Evolutionary conservation across 2,113 vertebrate genomes (phyloP), one percentile per base, ranked within the genome.

Genomic region (Gobiocypris rarus): DNA sequence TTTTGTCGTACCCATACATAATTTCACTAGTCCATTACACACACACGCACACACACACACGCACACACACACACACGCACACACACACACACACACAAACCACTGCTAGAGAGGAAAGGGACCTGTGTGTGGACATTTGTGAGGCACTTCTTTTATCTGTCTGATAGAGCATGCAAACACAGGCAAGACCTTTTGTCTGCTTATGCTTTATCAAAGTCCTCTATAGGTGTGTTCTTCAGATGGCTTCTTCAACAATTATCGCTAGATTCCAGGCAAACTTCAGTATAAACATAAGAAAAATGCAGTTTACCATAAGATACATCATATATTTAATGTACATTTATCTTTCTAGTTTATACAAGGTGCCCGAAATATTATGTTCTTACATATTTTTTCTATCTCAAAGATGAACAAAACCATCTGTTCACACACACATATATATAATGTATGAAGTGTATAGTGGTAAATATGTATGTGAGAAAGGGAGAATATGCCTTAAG

Each of bases 161-260:
- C 85, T 84, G 88, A 89, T 87, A 89, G 81, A 83, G 79, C 86
- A 83, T 71, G 88, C 84, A 89, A 89, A 89, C 88, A 89, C 58
- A 65, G 84, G 73, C 83, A 83, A 81, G 77, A 73, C 76, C 81
- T 65, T 81, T 84, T 87, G 88, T 89, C 83, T 85, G 58, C 77
- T 31, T 31, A 52, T 82, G 73, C 84, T 59, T 84, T 89, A 87
- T 89, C 88, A 89, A 89, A 87, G 88, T 89, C 84, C 88, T 88
- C 70, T 84, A 83, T 83, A 89, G 86, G 88, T 85, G 88, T 85
- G 88, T 84, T 85, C 81, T 86, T 84, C 70, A 43, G 3, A 5
- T 22, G 43, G 59, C 34, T 75, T 52, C 45, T 52, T 38, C 67
- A 43, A 48, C 41, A 76, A 59, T n/a, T 58, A 28, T 15, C 26